These are phyloP conservation scores for Rhingia campestris DNA, from an alignment of 2,888 invertebrate species.

Conservation along the genomic window DNA sequence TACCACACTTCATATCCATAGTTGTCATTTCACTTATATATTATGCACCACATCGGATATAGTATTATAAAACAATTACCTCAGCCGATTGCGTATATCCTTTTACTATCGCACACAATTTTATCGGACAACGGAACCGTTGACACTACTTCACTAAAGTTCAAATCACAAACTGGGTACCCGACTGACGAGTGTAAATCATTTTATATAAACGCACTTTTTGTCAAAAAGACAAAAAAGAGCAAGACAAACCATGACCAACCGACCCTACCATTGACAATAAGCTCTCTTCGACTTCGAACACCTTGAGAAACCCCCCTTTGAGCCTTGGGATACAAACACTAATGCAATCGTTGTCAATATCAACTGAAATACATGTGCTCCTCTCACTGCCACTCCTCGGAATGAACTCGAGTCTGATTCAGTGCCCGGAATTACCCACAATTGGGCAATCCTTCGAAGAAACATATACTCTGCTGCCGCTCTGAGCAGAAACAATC, in stretches of 20 bases:
- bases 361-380: neutral
- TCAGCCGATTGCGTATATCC: slow-evolving; percentile 57
- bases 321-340: slow-evolving; percentile 65
- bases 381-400: slow-evolving; percentile 33
- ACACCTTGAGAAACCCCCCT: slow-evolving; percentile 67
- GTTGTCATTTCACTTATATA: neutral
- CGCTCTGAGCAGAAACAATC: slow-evolving; percentile 24
- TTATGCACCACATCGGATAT: neutral
- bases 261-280: slow-evolving; percentile 56
- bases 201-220: slow-evolving; percentile 79
- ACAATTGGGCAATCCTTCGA: slow-evolving; percentile 67
- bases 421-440: slow-evolving; percentile 62
- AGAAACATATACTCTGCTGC: slow-evolving; percentile 23
- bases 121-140: slow-evolving; percentile 41
- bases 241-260: slow-evolving; percentile 6
- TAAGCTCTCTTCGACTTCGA: slow-evolving; percentile 16
- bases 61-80: slow-evolving; percentile 37
- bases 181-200: slow-evolving; percentile 76
- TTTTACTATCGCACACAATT: slow-evolving; percentile 43
- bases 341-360: slow-evolving; percentile 4
- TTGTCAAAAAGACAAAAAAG: slow-evolving; percentile 25
- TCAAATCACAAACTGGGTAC: slow-evolving; percentile 77
- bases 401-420: slow-evolving; percentile 22
- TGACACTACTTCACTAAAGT: slow-evolving; percentile 46
- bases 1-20: neutral